Conservation (phyloP, 2,113 vertebrate genomes). For the Pithys albifrons region DNA sequence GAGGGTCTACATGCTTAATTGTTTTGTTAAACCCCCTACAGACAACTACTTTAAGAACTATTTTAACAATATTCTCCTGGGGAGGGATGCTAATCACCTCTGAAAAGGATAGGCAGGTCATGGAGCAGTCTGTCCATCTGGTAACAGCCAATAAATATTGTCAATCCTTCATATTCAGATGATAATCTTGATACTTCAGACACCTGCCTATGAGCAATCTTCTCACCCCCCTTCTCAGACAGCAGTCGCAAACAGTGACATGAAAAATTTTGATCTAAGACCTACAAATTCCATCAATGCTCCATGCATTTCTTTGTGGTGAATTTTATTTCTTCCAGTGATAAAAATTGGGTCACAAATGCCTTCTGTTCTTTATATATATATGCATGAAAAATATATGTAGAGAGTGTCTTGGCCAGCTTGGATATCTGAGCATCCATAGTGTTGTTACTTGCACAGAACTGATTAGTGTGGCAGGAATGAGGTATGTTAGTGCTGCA, state of each 20-base stretch:
- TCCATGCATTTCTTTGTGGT: not conserved
- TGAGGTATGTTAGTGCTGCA: not conserved
- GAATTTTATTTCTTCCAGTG: not conserved
- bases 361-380: not conserved
- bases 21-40: not conserved
- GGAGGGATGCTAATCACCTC: not conserved
- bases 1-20: not conserved
- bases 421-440: not conserved
- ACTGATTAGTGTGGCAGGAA: not conserved
- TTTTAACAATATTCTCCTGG: not conserved
- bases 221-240: not conserved
- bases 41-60: not conserved
- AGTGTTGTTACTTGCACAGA: not conserved
- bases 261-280: not conserved
- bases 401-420: not conserved
- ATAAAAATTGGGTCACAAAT: fast-evolving
- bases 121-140: not conserved
- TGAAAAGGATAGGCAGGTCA: not conserved
- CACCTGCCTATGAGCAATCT: not conserved
- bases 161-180: not conserved
- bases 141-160: not conserved
- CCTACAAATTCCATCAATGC: not conserved
- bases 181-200: not conserved
- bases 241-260: not conserved
- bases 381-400: not conserved